These are phyloP conservation scores for Catharus ustulatus DNA, from an alignment of 2,797 vertebrate species.

Conservation along the genomic window DNA sequence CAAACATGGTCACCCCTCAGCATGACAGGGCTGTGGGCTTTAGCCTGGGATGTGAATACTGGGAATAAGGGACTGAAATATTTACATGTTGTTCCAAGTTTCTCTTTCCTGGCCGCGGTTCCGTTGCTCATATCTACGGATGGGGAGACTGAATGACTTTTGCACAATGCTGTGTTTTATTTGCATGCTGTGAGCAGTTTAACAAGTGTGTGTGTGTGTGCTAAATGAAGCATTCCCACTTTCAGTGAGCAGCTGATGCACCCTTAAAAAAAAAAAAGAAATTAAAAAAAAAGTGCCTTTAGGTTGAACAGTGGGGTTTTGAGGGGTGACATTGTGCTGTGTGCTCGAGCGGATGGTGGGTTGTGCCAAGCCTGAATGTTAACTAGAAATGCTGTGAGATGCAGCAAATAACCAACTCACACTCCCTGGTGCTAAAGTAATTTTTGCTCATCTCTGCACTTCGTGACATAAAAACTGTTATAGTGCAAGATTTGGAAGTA, in stretches of 20 bases:
- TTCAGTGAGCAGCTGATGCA: conserved; percentile 3
- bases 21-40: neutral
- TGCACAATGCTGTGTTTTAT: conserved; percentile 48
- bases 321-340: conserved; percentile 26
- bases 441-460: neutral
- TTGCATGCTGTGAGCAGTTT: conserved; percentile 64
- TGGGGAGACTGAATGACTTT: conserved; percentile 40
- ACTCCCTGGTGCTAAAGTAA: neutral
- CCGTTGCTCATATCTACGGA: conserved; percentile 27
- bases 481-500: neutral
- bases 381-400: conserved; percentile 8
- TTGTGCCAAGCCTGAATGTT: conserved; percentile 4
- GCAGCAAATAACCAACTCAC: neutral
- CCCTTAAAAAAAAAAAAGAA: neutral
- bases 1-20: neutral
- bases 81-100: conserved; percentile 51
- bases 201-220: conserved; percentile 46
- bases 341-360: neutral
- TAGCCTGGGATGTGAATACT: neutral
- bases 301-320: conserved; percentile 32
- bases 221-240: conserved; percentile 60
- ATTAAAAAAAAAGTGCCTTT: neutral
- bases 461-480: neutral
- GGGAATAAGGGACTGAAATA: conserved; percentile 53
- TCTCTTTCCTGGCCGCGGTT: conserved; percentile 23